These are phyloP conservation scores for Nephrotoma guestfalica DNA, from an alignment of 2,888 invertebrate species.

Conservation along the genomic window DNA sequence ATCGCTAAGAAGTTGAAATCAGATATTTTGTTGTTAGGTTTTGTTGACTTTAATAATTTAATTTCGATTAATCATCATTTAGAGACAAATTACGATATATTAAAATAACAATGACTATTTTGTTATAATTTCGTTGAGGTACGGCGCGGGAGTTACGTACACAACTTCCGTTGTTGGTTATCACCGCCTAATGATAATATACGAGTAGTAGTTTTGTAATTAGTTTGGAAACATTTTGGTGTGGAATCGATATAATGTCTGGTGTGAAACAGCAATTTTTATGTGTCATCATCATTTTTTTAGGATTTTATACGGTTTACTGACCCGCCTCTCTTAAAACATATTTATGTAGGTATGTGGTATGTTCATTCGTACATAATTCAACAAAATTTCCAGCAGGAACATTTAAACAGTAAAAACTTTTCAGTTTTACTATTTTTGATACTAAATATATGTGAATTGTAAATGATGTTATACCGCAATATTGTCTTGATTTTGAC, in stretches of 20 bases:
- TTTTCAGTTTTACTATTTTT: background rate
- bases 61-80: background rate
- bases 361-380: too few species aligned
- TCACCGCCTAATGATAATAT: too few species aligned
- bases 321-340: background rate
- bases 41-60: background rate
- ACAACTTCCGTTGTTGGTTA: background rate
- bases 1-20: background rate
- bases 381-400: background rate
- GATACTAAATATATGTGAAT: background rate
- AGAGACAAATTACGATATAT: background rate
- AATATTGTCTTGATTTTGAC: background rate
- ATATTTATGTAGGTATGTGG: background rate
- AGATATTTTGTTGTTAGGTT: background rate
- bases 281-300: background rate
- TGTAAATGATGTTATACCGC: background rate
- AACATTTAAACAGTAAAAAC: background rate
- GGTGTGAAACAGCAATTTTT: background rate
- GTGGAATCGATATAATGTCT: background rate
- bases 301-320: background rate
- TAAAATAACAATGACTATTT: too few species aligned
- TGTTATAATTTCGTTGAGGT: background rate
- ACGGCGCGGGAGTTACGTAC: background rate
- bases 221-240: background rate
- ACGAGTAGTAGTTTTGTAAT: background rate